Percentiles rank a stretch among this genome's conserved stretches.
Evolutionary conservation across 1,140 invertebrate genomes (phyloP).

Genomic region (Tetramorium simillimum): DNA sequence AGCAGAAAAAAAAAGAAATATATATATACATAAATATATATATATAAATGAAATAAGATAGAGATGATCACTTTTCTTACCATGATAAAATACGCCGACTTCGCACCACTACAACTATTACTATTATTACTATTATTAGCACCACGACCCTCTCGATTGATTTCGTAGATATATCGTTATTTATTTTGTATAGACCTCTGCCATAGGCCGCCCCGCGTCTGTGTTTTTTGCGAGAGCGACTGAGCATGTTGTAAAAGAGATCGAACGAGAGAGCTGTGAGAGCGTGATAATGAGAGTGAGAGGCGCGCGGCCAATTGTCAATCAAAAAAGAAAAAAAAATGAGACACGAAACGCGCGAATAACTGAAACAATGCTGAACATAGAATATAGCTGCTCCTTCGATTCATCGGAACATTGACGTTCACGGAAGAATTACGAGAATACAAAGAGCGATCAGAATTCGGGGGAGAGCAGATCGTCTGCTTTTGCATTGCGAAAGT

Average conservation of each 20-base stretch:
- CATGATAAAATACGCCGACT: slow-evolving; percentile 56
- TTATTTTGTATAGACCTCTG: slow-evolving; percentile 83
- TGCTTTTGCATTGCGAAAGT: slow-evolving; percentile 40
- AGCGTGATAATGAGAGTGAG: slow-evolving; percentile 43
- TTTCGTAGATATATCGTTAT: slow-evolving; percentile 79
- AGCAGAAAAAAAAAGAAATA: neutral
- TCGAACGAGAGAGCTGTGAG: slow-evolving; percentile 53
- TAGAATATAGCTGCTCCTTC: neutral
- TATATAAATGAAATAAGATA: neutral
- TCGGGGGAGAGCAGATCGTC: neutral
- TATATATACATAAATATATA: neutral
- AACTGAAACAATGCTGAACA: neutral
- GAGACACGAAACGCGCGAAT: slow-evolving; percentile 13
- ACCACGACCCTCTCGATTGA: slow-evolving; percentile 49
- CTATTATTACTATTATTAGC: slow-evolving; percentile 39
- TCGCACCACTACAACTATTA: slow-evolving; percentile 59
- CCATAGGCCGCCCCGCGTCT: slow-evolving; percentile 70
- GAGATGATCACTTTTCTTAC: slow-evolving; percentile 53
- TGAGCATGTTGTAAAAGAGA: slow-evolving; percentile 59
- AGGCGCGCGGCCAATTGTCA: slow-evolving; percentile 69
- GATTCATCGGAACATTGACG: slow-evolving; percentile 27
- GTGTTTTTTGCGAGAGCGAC: slow-evolving; percentile 61
- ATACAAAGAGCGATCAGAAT: slow-evolving; percentile 6
- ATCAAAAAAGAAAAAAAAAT: slow-evolving; percentile 69
- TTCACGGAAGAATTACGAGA: slow-evolving; percentile 20